Evolutionary conservation across 2,113 vertebrate species (phyloP).

Genomic region (Syngnathus typhle): DNA sequence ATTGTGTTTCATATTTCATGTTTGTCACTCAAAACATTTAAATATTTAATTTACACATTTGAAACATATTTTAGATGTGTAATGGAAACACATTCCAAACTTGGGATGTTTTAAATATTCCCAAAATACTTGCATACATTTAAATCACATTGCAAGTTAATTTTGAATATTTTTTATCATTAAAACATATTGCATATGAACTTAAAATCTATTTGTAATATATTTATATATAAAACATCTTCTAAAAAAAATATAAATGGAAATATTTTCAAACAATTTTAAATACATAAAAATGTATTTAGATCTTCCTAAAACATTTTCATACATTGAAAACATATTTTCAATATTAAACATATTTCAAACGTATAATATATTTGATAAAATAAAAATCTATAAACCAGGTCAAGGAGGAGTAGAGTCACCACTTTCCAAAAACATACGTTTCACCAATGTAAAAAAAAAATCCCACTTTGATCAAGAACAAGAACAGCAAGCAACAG

Average conservation of each 20-base stretch:
- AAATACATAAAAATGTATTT: not conserved
- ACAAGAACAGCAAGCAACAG: constrained; percentile 67
- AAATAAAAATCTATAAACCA: constrained; percentile 32
- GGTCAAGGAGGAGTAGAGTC: constrained; percentile 55
- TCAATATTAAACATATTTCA: not conserved
- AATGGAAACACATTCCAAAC: too few relatives aligned
- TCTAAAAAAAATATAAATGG: too few relatives aligned
- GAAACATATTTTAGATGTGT: not conserved
- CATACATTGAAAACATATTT: not conserved
- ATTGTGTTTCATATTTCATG: too few relatives aligned
- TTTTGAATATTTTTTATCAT: not conserved
- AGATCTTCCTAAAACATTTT: not conserved
- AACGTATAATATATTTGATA: not conserved
- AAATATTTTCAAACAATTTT: too few relatives aligned
- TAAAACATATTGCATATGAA: not conserved
- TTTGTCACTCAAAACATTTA: too few relatives aligned
- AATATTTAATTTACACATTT: not conserved
- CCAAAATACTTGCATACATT: too few relatives aligned
- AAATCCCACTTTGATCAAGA: constrained; percentile 64
- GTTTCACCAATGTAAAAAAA: constrained; percentile 58
- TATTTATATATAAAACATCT: not conserved
- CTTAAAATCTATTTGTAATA: not conserved
- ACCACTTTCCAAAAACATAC: constrained; percentile 61
- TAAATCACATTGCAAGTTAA: too few relatives aligned
- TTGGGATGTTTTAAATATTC: too few relatives aligned